Conservation (phyloP, 2,113 vertebrate genomes). For the Pungitius pungitius region DNA sequence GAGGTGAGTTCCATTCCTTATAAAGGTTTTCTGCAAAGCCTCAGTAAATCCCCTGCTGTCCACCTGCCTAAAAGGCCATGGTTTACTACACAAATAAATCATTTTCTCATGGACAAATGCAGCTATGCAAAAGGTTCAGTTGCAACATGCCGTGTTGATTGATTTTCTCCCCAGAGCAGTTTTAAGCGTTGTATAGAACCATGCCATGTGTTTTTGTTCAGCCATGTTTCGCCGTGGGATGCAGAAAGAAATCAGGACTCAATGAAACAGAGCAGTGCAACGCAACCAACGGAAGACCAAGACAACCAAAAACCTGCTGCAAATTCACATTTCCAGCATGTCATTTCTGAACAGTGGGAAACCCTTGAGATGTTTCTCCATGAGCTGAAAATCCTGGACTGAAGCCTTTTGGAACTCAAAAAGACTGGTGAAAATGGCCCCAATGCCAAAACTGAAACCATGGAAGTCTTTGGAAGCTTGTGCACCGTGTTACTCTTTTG, state of each 20-base stretch:
- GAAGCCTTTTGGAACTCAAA: constrained; percentile 48
- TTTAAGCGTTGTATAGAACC: constrained; percentile 59
- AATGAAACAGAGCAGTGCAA: constrained; percentile 37
- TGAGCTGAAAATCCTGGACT: constrained; percentile 51
- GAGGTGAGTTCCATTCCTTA: constrained; percentile 25
- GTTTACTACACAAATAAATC: constrained; percentile 31
- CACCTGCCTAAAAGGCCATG: constrained; percentile 59
- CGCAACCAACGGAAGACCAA: constrained; percentile 54
- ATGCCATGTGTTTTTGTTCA: constrained; percentile 53
- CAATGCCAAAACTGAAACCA: constrained; percentile 51
- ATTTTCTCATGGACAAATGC: constrained; percentile 34
- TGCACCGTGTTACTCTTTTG: constrained; percentile 72
- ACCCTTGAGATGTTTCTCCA: constrained; percentile 60
- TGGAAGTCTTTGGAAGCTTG: constrained; percentile 69
- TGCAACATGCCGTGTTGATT: constrained; percentile 43
- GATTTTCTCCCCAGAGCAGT: constrained; percentile 41
- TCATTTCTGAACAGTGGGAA: constrained; percentile 65
- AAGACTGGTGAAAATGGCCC: constrained; percentile 47
- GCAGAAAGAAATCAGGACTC: constrained; percentile 65
- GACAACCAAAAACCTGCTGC: constrained; percentile 71
- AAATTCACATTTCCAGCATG: constrained; percentile 68
- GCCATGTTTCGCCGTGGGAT: constrained; percentile 64
- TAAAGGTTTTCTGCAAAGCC: constrained; percentile 18
- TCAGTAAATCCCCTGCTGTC: constrained; percentile 25
- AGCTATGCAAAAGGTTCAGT: constrained; percentile 45